A percentile compares a stretch with the other conserved stretches of the same genome.
Conservation (phyloP, 37 sponge, comb jelly and placozoan species). For the Oopsacas minuta region DNA sequence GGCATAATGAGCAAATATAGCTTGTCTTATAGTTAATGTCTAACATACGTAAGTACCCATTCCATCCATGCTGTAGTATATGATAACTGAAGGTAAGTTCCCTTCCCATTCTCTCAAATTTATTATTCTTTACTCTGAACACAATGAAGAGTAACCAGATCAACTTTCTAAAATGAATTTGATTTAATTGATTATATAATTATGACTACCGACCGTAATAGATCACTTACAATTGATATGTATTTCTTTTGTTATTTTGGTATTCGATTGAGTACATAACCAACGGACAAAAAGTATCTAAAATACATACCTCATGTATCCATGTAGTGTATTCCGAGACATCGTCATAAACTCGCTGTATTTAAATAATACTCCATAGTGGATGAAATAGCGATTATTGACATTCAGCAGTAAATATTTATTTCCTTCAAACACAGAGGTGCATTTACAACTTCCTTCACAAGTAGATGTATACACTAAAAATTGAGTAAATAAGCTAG, state of each 20-base stretch:
- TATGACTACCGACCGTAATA: too few relatives aligned
- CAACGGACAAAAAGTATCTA: too few relatives aligned
- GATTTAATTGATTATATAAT: too few relatives aligned
- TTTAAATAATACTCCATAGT: background rate
- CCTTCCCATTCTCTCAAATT: background rate
- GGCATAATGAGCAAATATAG: background rate
- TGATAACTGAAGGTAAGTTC: background rate
- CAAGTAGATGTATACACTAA: background rate
- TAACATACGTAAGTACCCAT: background rate
- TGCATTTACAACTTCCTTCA: background rate
- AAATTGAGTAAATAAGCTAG: too few relatives aligned
- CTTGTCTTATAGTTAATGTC: background rate
- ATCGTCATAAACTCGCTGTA: background rate
- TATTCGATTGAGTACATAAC: too few relatives aligned
- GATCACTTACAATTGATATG: too few relatives aligned
- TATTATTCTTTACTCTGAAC: background rate
- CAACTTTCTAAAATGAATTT: too few relatives aligned
- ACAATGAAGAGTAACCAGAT: background rate
- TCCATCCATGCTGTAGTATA: background rate
- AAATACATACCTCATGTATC: background rate
- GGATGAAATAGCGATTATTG: background rate
- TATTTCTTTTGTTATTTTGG: too few relatives aligned
- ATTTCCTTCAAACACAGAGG: background rate
- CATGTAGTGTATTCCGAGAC: background rate
- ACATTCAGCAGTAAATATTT: background rate